phyloP scores from a whole-genome alignment of 2,113 vertebrate species.

The Hassar affinis region DNA sequence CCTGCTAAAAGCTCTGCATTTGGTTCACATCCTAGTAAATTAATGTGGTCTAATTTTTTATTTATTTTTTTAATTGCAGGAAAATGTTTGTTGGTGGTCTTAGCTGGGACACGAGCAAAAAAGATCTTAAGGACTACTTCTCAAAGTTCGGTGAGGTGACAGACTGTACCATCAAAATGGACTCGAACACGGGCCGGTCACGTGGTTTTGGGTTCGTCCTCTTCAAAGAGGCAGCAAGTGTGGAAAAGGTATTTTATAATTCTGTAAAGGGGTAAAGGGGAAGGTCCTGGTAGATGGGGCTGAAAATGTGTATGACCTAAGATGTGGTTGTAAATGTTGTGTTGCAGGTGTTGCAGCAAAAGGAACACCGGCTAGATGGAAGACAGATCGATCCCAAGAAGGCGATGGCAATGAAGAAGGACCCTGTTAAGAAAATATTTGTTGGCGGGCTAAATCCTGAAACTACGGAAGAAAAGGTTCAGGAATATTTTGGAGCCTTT shows the following conservation, averaged over 20 bases:
- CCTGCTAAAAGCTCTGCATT: background rate
- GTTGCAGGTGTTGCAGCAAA: slow-evolving; percentile 90
- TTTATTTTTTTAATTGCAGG: slow-evolving; percentile 61
- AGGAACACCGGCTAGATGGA: slow-evolving; percentile 94
- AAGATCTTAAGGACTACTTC: slow-evolving; percentile 98
- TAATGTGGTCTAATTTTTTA: background rate
- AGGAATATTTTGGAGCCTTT: slow-evolving; percentile 93
- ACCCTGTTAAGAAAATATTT: slow-evolving; percentile 98
- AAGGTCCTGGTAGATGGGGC: background rate
- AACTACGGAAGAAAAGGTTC: slow-evolving; percentile 92
- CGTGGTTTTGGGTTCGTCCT: slow-evolving; percentile 98
- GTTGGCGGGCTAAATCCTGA: slow-evolving; percentile 97
- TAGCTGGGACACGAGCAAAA: slow-evolving; percentile 99
- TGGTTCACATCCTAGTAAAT: background rate
- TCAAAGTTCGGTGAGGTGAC: slow-evolving; percentile 96
- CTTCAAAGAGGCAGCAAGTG: slow-evolving; percentile 91
- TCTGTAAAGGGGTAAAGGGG: background rate
- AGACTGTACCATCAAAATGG: slow-evolving; percentile 99
- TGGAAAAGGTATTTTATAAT: slow-evolving; percentile 73
- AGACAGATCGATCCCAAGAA: slow-evolving; percentile 97
- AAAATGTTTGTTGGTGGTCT: slow-evolving; percentile 99
- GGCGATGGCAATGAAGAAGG: slow-evolving; percentile 99
- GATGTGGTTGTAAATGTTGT: background rate
- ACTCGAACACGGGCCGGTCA: slow-evolving; percentile 93
- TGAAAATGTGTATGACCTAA: background rate